phyloP scores from a whole-genome alignment of 2,888 invertebrate genomes.

The Frankliniella intonsa region DNA sequence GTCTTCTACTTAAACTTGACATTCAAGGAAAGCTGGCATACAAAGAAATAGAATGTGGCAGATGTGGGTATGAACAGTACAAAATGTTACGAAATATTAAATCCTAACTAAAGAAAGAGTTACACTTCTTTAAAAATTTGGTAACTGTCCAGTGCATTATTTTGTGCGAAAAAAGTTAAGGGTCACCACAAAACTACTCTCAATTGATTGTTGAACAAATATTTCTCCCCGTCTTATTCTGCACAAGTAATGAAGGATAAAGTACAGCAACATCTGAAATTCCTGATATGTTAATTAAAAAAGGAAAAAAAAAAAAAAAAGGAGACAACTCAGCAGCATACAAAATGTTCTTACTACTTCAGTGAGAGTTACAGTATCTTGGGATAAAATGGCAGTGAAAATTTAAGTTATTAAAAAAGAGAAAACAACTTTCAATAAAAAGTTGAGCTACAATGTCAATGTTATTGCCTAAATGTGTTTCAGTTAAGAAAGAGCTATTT shows the following conservation, averaged over 20 bases:
- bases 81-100: neutral
- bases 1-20: neutral
- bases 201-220: neutral
- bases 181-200: neutral
- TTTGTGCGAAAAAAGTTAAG: neutral
- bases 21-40: neutral
- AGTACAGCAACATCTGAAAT: neutral
- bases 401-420: neutral
- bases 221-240: neutral
- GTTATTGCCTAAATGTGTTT: too few relatives aligned
- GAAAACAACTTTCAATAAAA: neutral
- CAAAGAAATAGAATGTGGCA: constrained; percentile 2
- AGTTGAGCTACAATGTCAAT: too few relatives aligned
- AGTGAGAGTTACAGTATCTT: too few relatives aligned
- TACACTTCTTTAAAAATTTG: neutral
- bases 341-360: too few relatives aligned
- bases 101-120: neutral
- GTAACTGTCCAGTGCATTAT: constrained; percentile 7
- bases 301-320: neutral
- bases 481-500: neutral
- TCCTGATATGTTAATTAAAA: neutral
- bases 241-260: neutral
- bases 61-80: constrained; percentile 13
- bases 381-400: neutral
- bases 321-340: neutral